Base-by-base conservation (phyloP, 2,113 vertebrate genomes). In the Hydrolagus affinis region DNA sequence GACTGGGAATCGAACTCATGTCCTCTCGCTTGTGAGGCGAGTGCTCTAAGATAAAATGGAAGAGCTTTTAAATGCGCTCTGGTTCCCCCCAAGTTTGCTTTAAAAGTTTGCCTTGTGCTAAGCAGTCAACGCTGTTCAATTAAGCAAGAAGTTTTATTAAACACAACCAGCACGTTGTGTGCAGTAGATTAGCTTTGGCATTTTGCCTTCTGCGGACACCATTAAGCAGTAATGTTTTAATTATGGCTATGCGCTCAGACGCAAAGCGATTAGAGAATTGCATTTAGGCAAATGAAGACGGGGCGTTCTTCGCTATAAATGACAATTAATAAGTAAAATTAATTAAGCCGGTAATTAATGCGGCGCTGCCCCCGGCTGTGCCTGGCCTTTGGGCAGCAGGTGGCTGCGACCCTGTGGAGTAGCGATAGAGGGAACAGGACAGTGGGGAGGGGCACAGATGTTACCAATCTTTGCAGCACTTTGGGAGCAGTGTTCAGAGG, bases 331-430 rank as follows among this genome's bases (percentile, higher is more conserved):
- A 93, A 92, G 89, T 90, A 87, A 88, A 91, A 89, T 90, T 87
- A 89, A 90, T 88, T 91, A 90, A 88, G 90, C 87, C 88, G 89
- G 92, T 93, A 92, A 94, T 93, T 90, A 92, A 93, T 92, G 89
- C 87, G 89, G 88, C 88, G 88, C 75, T 86, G 89, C 89, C 88
- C 90, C 85, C 87, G 87, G 88, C 87, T 86, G 87, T 90, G 68
- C 85, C 77, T 86, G 85, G 59, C 68, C 60, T 59, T 73, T 83
- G 30, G 28, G 23, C 78, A 44, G 71, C 17, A 73, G 44, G 72
- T 32, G 56, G 32, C 28, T 2, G 7, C 23, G 4, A 32, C 25
- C 12, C 62, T 8, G 12, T 60, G 59, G 23, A 9, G n/a, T 17
- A 62, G 59, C 62, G 23, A 66, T 12, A 19, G 44, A n/a, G 59